Conservation (phyloP, 2,113 vertebrate genomes). For the Hippocampus abdominalis region DNA sequence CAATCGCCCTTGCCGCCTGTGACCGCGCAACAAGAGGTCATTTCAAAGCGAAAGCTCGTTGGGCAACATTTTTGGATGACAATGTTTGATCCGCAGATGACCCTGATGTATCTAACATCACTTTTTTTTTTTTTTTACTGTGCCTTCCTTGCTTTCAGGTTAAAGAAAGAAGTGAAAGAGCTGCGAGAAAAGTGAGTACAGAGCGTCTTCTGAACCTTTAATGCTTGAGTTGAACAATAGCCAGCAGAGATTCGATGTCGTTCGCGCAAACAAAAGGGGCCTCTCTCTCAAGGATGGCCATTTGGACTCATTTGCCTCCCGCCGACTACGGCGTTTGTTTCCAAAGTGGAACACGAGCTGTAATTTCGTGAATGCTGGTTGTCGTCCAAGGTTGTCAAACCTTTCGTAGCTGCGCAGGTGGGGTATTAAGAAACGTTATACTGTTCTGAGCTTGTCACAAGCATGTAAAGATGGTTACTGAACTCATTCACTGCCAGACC, state of each 20-base stretch:
- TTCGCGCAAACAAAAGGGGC: constrained; percentile 13
- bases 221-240: constrained; percentile 40
- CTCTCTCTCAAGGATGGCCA: not conserved
- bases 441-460: not conserved
- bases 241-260: constrained; percentile 45
- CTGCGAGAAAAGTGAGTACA: constrained; percentile 93
- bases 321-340: not conserved
- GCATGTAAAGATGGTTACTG: too few relatives aligned
- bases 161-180: constrained; percentile 87
- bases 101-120: not conserved
- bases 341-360: not conserved
- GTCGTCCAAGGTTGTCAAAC: not conserved
- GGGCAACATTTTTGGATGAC: constrained; percentile 19
- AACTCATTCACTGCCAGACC: too few relatives aligned
- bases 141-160: constrained; percentile 73
- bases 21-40: not conserved
- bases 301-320: not conserved
- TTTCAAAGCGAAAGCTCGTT: constrained; percentile 39
- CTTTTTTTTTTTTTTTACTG: constrained; percentile 13
- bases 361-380: not conserved
- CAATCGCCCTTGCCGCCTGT: constrained; percentile 6
- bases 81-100: not conserved
- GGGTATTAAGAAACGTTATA: not conserved
- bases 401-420: not conserved
- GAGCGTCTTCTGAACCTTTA: constrained; percentile 36